A percentile compares a stretch with the other conserved stretches of the same genome.
phyloP scores from a whole-genome alignment of 1,140 invertebrate species.

The Alviniconcha marisindica region DNA sequence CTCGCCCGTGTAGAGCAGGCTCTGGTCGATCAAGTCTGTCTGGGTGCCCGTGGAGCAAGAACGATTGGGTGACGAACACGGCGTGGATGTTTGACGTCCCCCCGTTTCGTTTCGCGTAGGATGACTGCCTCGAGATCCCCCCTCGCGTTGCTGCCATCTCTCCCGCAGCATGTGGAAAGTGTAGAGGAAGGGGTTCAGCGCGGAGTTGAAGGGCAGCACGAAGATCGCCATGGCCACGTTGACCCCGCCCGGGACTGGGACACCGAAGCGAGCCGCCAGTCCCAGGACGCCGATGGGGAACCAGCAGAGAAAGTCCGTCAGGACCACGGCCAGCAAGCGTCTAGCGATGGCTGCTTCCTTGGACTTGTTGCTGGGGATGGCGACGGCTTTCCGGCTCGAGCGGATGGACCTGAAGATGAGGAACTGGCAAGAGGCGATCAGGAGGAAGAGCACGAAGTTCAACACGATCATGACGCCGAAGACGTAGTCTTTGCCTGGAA shows the following conservation, averaged over 20 bases:
- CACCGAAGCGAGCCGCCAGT: not conserved
- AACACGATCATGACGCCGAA: not conserved
- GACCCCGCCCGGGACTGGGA: not conserved
- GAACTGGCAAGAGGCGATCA: not conserved
- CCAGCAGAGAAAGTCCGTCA: constrained; percentile 15
- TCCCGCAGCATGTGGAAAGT: not conserved
- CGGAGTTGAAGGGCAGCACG: not conserved
- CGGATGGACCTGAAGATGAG: not conserved
- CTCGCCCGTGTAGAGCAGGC: too few species aligned
- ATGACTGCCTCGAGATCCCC: too few species aligned
- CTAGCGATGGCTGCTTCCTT: not conserved
- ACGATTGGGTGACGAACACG: too few species aligned
- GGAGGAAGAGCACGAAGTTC: not conserved
- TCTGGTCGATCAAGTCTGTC: too few species aligned
- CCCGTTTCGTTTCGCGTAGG: too few species aligned
- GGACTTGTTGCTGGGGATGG: not conserved
- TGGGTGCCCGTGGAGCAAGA: too few species aligned
- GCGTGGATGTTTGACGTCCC: too few species aligned
- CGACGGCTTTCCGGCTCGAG: too few species aligned
- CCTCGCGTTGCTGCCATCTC: too few species aligned
- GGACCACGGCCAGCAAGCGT: not conserved
- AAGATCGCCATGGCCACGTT: not conserved
- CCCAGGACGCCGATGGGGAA: not conserved
- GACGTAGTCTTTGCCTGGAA: too few species aligned
- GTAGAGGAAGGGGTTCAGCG: constrained; percentile 45